phyloP scores from a whole-genome alignment of 2,888 invertebrate species.

The Conomelus anceps region DNA sequence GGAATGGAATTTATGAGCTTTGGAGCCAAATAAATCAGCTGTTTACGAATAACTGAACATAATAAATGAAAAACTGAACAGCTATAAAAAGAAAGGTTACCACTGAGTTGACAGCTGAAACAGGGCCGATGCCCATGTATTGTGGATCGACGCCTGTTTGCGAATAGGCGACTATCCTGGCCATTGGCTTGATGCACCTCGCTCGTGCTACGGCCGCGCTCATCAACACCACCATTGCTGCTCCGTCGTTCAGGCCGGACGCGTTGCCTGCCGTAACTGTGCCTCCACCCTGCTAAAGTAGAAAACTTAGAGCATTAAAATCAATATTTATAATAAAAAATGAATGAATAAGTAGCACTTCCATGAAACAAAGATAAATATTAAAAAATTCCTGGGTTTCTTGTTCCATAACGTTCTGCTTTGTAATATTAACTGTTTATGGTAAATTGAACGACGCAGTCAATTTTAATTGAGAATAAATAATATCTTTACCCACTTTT shows the following conservation, averaged over 20 bases:
- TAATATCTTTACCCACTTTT: too few species aligned
- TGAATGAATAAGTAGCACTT: neutral
- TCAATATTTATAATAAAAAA: neutral
- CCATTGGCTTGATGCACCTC: constrained; percentile 58
- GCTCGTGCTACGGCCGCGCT: constrained; percentile 50
- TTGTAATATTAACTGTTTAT: too few species aligned
- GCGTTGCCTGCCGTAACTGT: constrained; percentile 74
- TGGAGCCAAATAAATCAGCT: too few species aligned
- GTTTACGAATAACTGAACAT: too few species aligned
- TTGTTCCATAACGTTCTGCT: too few species aligned
- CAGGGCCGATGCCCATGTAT: constrained; percentile 73
- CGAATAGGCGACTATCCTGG: constrained; percentile 67
- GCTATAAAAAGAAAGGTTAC: constrained; percentile 45
- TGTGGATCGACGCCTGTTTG: constrained; percentile 72
- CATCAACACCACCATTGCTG: constrained; percentile 74
- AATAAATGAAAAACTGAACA: constrained; percentile 28
- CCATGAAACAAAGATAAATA: neutral
- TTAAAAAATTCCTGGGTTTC: too few species aligned
- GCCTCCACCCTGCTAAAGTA: constrained; percentile 45
- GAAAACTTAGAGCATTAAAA: neutral
- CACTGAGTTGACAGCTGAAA: constrained; percentile 60
- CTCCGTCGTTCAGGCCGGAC: constrained; percentile 82
- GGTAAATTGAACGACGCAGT: too few species aligned
- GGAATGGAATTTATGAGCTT: too few species aligned
- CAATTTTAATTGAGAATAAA: too few species aligned